Conservation (phyloP, 1,140 invertebrate genomes). For the Panagrolaimus sp. region DNA sequence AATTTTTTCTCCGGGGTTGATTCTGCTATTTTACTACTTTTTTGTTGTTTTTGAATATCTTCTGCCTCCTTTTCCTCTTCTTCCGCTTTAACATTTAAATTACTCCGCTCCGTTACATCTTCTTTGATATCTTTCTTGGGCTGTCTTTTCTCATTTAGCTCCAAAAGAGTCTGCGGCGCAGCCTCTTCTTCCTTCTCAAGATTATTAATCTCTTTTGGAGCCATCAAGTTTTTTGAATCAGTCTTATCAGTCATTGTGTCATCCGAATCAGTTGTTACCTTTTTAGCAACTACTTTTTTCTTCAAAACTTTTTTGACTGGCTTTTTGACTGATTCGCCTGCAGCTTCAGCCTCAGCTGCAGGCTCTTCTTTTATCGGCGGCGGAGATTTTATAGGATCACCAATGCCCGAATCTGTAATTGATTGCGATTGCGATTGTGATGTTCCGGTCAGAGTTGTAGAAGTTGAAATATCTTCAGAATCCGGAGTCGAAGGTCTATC, state of each 20-base stretch:
- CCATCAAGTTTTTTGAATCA: constrained; percentile 13
- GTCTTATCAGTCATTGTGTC: neutral
- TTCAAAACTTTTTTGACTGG: constrained; percentile 21
- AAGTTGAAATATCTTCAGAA: neutral
- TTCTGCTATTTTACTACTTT: neutral
- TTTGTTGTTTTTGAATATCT: neutral
- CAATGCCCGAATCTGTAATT: neutral
- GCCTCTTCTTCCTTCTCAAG: neutral
- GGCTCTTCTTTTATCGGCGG: neutral
- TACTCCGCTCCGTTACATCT: too few species aligned
- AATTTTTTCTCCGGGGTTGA: neutral
- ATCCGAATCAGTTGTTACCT: constrained; percentile 17
- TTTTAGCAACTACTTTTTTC: constrained; percentile 25
- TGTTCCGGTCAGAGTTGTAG: neutral
- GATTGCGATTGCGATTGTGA: neutral
- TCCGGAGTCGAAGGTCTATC: constrained; percentile 4
- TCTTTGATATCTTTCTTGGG: constrained; percentile 12
- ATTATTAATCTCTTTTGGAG: constrained; percentile 19
- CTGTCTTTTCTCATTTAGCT: constrained; percentile 15
- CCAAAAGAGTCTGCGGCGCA: constrained; percentile 19
- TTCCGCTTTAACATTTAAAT: too few species aligned
- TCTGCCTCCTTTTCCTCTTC: constrained; percentile 1
- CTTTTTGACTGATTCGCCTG: constrained; percentile 1
- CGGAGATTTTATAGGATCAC: constrained; percentile 5
- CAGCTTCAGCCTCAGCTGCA: constrained; percentile 20